Evolutionary conservation across 2,888 invertebrate species (phyloP), one percentile per base, ranked within the genome.

Genomic region (Diadegma fenestrale): DNA sequence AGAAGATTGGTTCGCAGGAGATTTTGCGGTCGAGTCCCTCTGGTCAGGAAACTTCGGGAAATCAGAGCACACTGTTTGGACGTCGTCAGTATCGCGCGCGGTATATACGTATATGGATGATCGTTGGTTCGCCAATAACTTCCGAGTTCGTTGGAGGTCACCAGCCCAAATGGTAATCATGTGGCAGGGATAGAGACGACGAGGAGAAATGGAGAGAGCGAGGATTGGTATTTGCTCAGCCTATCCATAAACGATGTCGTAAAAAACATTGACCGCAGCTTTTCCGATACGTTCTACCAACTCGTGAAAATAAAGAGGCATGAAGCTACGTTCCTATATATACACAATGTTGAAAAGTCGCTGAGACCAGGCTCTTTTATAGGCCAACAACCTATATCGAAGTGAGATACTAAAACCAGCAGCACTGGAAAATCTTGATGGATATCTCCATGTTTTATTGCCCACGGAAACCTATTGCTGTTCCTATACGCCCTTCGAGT

Each of bases 71-170:
- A 51, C 77, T 45, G 68, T 78, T 78, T 78, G 51, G 69, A 58
- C 69, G 61, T 58, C 19, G 58, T 41, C 48, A 33, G 58, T 69
- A 68, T 79, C 33, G 12, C 33, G 10, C 22, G 1, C 2, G 2
- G 37, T 37, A 37, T 8, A 37, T 37, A 37, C 43, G 14, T 45
- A 48, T 64, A 33, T 19, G n/a, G 48, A 61, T 63, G 17, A 22
- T n/a, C 22, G 48, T 71, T 66, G 84, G 77, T 81, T 81, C 22
- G 66, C 81, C 84, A 64, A 84, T 84, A 81, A 84, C 73, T 81
- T 78, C 68, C 41, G 48, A 66, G 58, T 69, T 72, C 43, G 66
- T 68, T 63, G 45, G 61, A 58, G 66, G 58, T 64, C 51, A 33
- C 51, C 54, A 19, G n/a, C 37, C 17, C 63, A 30, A 51, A 72